Conservation (phyloP, 2,888 invertebrate genomes). For the Trachelus stipa region DNA sequence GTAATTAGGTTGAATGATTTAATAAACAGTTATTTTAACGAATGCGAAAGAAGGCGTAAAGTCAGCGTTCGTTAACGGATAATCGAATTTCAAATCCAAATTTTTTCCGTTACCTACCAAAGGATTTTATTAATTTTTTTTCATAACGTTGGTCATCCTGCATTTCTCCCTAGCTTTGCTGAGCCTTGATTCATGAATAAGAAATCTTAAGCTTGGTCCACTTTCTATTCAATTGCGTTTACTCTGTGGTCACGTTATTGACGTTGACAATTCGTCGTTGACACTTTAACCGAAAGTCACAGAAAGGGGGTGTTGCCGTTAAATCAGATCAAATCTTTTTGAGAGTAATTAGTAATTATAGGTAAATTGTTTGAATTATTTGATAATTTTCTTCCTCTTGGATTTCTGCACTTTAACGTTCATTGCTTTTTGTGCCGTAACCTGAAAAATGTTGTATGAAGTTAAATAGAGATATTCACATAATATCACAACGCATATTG, state of each 20-base stretch:
- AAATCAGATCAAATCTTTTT: background rate
- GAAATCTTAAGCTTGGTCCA: background rate
- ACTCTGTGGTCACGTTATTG: slow-evolving; percentile 37
- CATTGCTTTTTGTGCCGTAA: background rate
- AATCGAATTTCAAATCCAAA: background rate
- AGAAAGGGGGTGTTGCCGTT: slow-evolving; percentile 31
- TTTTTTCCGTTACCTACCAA: slow-evolving; percentile 8
- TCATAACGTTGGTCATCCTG: background rate
- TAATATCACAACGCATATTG: background rate
- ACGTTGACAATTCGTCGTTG: slow-evolving; percentile 45
- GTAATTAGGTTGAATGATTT: background rate
- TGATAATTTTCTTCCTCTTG: background rate
- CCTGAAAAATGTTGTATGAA: background rate
- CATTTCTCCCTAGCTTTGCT: background rate
- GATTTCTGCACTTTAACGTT: background rate
- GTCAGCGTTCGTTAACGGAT: background rate
- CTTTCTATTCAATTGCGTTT: slow-evolving; percentile 24
- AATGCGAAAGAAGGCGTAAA: background rate
- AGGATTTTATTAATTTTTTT: background rate
- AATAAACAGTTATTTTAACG: background rate
- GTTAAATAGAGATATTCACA: background rate
- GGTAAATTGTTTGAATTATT: background rate
- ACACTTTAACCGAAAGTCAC: slow-evolving; percentile 32
- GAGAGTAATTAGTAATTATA: background rate
- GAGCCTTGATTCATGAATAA: background rate